Conservation (phyloP, 2,888 invertebrate genomes). For the Sicus ferrugineus region DNA sequence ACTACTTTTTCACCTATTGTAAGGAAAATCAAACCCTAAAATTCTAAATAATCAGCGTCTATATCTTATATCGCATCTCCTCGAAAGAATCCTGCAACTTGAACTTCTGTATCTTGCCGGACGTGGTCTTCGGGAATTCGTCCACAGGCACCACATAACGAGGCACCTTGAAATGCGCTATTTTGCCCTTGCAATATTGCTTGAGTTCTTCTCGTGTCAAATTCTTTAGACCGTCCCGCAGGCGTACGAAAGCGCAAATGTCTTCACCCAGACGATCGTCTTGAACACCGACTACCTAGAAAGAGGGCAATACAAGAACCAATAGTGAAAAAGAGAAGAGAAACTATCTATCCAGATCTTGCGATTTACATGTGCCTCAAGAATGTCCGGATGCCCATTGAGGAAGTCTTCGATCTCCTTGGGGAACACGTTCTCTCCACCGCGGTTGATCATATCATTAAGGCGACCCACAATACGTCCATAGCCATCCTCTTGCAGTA, state of each 20-base stretch:
- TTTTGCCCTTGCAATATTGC: constrained; percentile 72
- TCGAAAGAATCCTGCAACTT: constrained; percentile 64
- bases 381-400: constrained; percentile 73
- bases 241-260: constrained; percentile 71
- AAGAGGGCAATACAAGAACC: background rate
- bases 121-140: constrained; percentile 78
- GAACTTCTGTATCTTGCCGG: constrained; percentile 82
- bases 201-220: constrained; percentile 69
- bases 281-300: constrained; percentile 73
- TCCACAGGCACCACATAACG: constrained; percentile 71
- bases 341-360: background rate
- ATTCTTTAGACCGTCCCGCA: constrained; percentile 62
- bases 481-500: constrained; percentile 73
- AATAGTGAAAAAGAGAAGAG: background rate
- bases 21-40: too few species aligned
- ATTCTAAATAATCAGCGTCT: too few species aligned
- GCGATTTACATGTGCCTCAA: constrained; percentile 71
- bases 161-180: constrained; percentile 83
- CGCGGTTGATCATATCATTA: constrained; percentile 81
- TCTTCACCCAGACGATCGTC: constrained; percentile 79
- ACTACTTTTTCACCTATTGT: too few species aligned
- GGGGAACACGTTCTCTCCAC: constrained; percentile 85
- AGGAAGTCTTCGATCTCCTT: constrained; percentile 80
- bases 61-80: constrained; percentile 1
- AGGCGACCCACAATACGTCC: constrained; percentile 74